Base-by-base conservation (phyloP, 2,888 invertebrate species). In the Nemapogon koenigi region DNA sequence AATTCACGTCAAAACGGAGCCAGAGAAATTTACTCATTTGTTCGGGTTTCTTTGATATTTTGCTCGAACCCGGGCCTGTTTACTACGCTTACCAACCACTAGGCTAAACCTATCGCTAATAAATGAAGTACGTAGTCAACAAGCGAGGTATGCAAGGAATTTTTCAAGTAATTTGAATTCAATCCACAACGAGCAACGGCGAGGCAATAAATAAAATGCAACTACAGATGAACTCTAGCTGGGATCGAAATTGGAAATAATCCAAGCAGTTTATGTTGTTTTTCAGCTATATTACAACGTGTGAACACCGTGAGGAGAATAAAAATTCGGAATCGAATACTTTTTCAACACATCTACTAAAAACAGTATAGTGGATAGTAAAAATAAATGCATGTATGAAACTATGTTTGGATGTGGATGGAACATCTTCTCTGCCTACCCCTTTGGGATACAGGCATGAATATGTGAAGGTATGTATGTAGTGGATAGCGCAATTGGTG, bases 101-200 rank as follows among this genome's bases (percentile, higher is more conserved):
- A 7, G 22, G 22, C 10, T 22, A 7, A 7, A 22, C 22, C 10
- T 10, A 7, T 4, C 4, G 28, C 40, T 46, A 49, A 49, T 47
- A 49, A 27, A 45, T 41, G 39, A 49, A 43, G 43, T 41, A 42
- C 42, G n/a, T n/a, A 28, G 11, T 11, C 6, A 31, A 31, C 16
- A 31, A 31, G 16, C 6, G 17, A 31, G 41, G 48, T 46, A 52
- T 53, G 46, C 48, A 48, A 51, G 51, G 53, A 57, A 55, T 61
- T 62, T 60, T 62, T 61, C 55, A 53, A 59, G 61, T 62, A 62
- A 67, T 68, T 68, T 65, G 59, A 59, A 69, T 69, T 69, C 68
- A 66, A 70, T 70, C 66, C 66, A 53, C 60, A 61, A 59, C 54
- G 52, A 55, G 55, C 60, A 50, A 61, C 59, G 54, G 58, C 54